A percentile compares a stretch with the other conserved stretches of the same genome.
Evolutionary conservation across 2,113 vertebrate species (phyloP).

Genomic region (Chloroceryle aenea): DNA sequence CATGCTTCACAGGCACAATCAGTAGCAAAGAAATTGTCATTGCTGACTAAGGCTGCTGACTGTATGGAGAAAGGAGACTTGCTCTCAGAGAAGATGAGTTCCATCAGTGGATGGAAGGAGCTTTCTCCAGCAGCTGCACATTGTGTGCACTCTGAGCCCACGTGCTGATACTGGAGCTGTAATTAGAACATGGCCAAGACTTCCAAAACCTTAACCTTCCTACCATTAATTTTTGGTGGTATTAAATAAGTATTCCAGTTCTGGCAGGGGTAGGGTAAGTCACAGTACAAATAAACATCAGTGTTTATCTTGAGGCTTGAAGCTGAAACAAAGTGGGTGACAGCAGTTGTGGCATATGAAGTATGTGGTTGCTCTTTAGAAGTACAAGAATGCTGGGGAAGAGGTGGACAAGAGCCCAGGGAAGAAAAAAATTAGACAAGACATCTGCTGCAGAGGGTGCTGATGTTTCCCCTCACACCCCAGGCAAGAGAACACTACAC

Average conservation of each 20-base stretch:
- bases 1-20: background rate
- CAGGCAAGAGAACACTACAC: background rate
- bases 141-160: background rate
- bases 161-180: background rate
- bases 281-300: background rate
- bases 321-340: background rate
- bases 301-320: background rate
- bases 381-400: background rate
- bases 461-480: background rate
- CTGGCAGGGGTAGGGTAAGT: background rate
- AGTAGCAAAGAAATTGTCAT: background rate
- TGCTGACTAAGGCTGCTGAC: background rate
- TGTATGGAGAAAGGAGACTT: background rate
- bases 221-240: background rate
- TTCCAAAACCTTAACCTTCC: background rate
- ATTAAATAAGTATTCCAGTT: background rate
- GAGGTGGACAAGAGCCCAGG: background rate
- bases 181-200: background rate
- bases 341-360: background rate
- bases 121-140: background rate
- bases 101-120: background rate
- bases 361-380: background rate
- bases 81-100: background rate
- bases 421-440: background rate
- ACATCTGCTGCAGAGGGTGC: background rate